Conservation (phyloP, 2,797 vertebrate species). For the Momotus momota region DNA sequence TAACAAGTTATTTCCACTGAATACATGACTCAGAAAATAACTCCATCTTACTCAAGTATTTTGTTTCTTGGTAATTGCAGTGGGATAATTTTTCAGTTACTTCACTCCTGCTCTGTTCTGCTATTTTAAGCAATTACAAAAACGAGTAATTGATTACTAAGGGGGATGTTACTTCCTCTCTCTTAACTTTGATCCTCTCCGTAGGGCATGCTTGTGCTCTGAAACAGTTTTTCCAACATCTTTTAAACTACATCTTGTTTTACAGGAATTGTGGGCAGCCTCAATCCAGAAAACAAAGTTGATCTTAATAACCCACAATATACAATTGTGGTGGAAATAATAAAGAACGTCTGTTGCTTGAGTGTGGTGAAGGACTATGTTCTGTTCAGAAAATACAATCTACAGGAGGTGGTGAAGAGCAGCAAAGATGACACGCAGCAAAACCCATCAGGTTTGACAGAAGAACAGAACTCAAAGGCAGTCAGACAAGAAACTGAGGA, state of each 20-base stretch:
- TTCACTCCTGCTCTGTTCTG: background rate
- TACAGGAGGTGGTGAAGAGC: conserved; percentile 91
- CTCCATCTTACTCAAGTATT: background rate
- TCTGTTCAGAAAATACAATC: conserved; percentile 93
- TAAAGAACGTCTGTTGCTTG: conserved; percentile 92
- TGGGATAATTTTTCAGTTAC: background rate
- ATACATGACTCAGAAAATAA: background rate
- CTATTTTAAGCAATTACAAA: background rate
- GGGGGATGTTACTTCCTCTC: background rate
- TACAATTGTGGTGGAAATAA: conserved; percentile 93
- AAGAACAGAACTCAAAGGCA: background rate
- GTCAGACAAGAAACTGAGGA: background rate
- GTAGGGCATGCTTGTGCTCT: background rate
- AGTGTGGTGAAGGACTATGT: conserved; percentile 93
- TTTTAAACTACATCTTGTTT: conserved; percentile 37
- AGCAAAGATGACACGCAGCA: conserved; percentile 62
- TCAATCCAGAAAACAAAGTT: conserved; percentile 95
- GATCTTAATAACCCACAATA: conserved; percentile 92
- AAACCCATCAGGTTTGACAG: background rate
- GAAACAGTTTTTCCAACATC: background rate
- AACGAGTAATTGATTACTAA: background rate
- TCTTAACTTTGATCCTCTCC: background rate
- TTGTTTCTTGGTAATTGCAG: background rate
- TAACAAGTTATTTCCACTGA: background rate
- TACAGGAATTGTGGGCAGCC: conserved; percentile 88